Evolutionary conservation across 2,113 vertebrate species (phyloP), one percentile per base, ranked within the genome.

Genomic region (Actinemys pallida): DNA sequence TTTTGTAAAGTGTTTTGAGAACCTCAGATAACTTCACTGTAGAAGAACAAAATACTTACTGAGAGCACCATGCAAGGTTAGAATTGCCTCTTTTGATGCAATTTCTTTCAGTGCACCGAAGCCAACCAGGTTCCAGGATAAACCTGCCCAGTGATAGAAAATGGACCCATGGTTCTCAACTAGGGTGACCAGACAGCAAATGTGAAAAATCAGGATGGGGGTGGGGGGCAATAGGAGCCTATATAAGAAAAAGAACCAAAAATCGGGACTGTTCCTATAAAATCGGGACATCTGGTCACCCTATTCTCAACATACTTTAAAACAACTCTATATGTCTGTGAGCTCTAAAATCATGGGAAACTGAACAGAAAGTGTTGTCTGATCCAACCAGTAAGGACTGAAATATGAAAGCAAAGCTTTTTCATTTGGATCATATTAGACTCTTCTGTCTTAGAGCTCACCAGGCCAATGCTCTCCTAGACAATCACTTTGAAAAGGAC

Each of bases 1-100:
- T 84, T 92, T 96, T 91, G 81, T 69, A 84, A n/a, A 0, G 0
- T 86, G 13, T 81, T 96, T 97, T 86, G 83, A 95, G 96, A 96
- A 89, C 22, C 20, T 93, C 59, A 80, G 27, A 89, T 94, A 80
- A 94, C 89, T 95, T 65, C 69, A 83, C 69, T 39, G 10, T 69
- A 29, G 49, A 54, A 76, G n/a, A 29, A 47, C 7, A 8, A 27
- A 83, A 84, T 90, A 59, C 81, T 91, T 6, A 49, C 16, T 80
- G 93, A 47, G 65, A 83, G 83, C 92, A 91, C 79, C 20, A 81
- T 84, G 24, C 2, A 3, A 89, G 79, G 62, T 90, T 59, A 86
- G 81, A 91, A 92, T 65, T 85, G 8, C 45, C 49, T 87, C 81
- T 93, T 89, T 90, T 92, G 78, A 52, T 88, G 56, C 72, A 90